Evolutionary conservation across 2,888 invertebrate species (phyloP), one percentile per base, ranked within the genome.

Genomic region (Lochmaea capreae): DNA sequence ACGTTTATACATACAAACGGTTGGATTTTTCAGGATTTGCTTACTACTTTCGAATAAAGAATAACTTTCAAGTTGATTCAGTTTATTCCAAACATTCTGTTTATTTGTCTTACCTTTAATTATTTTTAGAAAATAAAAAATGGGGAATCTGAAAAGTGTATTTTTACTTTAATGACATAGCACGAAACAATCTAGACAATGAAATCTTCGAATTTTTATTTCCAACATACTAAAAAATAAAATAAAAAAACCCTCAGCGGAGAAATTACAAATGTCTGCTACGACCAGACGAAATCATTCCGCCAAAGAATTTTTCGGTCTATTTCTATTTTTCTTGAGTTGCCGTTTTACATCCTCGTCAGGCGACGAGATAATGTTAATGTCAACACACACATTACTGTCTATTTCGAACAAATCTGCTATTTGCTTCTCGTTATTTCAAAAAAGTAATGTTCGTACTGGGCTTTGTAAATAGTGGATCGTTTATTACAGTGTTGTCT

Each of bases 361-460:
- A 71, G 65, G 39, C 67, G 59, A 67, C 33, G 67, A 63, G 69
- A 76, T 77, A 77, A 75, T 75, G 75, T 77, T 76, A 76, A 77
- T 75, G 77, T 77, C 77, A 75, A 72, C 77, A 75, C 71, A 71
- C 77, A 72, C 75, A 77, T 77, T 74, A 75, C 69, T 76, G 75
- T 77, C 77, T 76, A 77, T 77, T 76, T 72, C 63, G 69, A 71
- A 77, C 77, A 76, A 75, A 77, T 77, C 67, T 62, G 69, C 74
- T 66, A 77, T 75, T 77, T 73, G 75, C 71, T 73, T 67, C 75
- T 73, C 71, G 74, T 66, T 71, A 71, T 71, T 71, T 71, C 57
- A 71, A 71, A 67, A 71, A 71, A 71, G 65, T 71, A 71, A 65
- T 52, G 65, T 26, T 43, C 58, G 39, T 33, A 65, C 57, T 58